Evolutionary conservation across 2,113 vertebrate genomes (phyloP).

Genomic region (Murina feae): DNA sequence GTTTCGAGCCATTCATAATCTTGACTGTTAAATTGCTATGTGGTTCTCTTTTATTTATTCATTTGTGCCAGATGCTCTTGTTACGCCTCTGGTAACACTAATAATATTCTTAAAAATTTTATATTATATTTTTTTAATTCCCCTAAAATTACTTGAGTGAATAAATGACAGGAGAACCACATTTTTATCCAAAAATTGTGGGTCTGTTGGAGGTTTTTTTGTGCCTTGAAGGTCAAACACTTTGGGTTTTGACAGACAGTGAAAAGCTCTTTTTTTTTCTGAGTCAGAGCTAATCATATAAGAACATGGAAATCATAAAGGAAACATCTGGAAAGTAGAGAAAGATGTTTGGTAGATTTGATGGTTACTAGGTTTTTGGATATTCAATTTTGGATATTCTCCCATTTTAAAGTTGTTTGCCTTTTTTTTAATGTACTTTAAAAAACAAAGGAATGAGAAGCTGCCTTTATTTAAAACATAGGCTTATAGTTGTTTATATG

Average conservation of each 20-base stretch:
- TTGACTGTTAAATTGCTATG: not conserved
- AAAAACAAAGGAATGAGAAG: not conserved
- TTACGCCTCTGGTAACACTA: conserved; percentile 45
- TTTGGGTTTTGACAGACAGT: conserved; percentile 46
- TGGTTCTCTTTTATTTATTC: conserved; percentile 13
- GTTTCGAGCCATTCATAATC: not conserved
- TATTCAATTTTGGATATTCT: conserved; percentile 9
- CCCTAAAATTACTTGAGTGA: conserved; percentile 28
- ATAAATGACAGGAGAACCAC: conserved; percentile 1
- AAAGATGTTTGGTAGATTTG: conserved; percentile 11
- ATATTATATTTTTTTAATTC: conserved; percentile 30
- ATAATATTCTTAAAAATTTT: conserved; percentile 49
- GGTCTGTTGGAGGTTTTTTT: not conserved
- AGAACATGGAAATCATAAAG: conserved; percentile 11
- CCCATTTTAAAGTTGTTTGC: not conserved
- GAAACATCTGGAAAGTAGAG: conserved; percentile 18
- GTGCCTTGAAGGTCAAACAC: conserved; percentile 21
- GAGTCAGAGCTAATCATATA: not conserved
- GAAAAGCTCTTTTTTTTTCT: conserved; percentile 9
- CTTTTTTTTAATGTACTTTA: not conserved
- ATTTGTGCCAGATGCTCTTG: conserved; percentile 46
- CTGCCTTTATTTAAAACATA: not conserved
- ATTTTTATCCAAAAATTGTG: conserved; percentile 38
- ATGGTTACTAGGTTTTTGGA: not conserved
- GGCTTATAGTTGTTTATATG: not conserved